These are phyloP conservation scores for Idaea aversata DNA, from an alignment of 2,888 invertebrate genomes.

Conservation along the genomic window DNA sequence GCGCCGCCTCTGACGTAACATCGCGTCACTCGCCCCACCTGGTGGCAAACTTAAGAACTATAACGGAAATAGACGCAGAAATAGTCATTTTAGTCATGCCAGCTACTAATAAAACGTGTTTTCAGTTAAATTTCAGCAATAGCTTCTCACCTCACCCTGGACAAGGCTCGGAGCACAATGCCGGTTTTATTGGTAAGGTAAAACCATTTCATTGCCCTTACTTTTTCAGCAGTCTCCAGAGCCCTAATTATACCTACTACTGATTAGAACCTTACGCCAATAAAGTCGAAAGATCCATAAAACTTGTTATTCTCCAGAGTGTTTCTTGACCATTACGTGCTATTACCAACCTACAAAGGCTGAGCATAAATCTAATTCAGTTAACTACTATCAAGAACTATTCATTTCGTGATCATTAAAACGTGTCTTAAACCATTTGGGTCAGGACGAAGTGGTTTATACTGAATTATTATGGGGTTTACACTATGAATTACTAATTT, in stretches of 20 bases:
- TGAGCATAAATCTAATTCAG: conserved; percentile 15
- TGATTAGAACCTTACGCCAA: conserved; percentile 4
- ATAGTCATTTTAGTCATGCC: too few relatives aligned
- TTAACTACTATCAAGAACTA: conserved; percentile 23
- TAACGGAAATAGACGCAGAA: too few relatives aligned
- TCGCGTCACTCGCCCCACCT: too few relatives aligned
- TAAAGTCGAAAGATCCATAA: conserved; percentile 11
- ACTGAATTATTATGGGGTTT: conserved; percentile 1
- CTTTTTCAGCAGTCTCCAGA: neutral
- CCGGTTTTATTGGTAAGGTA: too few relatives aligned
- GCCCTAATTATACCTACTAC: conserved; percentile 2
- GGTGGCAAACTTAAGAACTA: too few relatives aligned
- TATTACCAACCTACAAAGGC: conserved; percentile 19
- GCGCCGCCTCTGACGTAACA: too few relatives aligned
- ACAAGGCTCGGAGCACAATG: too few relatives aligned
- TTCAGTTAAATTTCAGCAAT: too few relatives aligned
- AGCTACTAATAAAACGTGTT: too few relatives aligned
- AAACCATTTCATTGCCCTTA: neutral
- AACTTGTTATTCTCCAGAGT: conserved; percentile 8
- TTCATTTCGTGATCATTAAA: neutral
- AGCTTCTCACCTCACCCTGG: too few relatives aligned
- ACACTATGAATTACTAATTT: neutral
- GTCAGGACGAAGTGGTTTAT: conserved; percentile 2
- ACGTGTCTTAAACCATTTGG: neutral
- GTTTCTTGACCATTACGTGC: neutral